phyloP scores from a whole-genome alignment of 2,797 vertebrate species.

The Enteromius thamalakanensis region DNA sequence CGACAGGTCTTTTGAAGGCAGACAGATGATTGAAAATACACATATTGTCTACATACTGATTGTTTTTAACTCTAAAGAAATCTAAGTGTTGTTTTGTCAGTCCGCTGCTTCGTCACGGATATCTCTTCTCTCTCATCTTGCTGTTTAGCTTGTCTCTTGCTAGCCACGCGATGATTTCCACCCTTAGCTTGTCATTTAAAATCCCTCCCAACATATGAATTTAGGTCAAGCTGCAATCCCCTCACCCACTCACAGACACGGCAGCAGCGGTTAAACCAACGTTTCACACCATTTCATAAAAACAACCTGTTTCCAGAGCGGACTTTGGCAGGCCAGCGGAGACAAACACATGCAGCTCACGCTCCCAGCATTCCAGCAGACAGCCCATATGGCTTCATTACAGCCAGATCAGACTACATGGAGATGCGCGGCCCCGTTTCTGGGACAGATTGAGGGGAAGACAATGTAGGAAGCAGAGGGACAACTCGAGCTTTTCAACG shows the following conservation, averaged over 20 bases:
- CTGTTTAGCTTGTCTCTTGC: slow-evolving; percentile 51
- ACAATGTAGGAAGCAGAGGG: slow-evolving; percentile 28
- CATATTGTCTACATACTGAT: not conserved
- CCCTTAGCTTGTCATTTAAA: slow-evolving; percentile 80
- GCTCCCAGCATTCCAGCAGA: slow-evolving; percentile 69
- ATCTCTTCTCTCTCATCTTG: slow-evolving; percentile 15
- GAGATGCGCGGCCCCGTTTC: slow-evolving; percentile 38
- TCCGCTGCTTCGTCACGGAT: too few species aligned
- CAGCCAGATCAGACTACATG: slow-evolving; percentile 52
- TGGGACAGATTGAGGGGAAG: slow-evolving; percentile 44
- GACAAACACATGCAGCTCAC: slow-evolving; percentile 68
- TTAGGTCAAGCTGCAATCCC: slow-evolving; percentile 78
- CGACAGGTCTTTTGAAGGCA: not conserved
- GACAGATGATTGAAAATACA: not conserved
- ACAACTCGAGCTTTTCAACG: slow-evolving; percentile 3
- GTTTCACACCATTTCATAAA: slow-evolving; percentile 72
- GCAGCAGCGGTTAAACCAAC: slow-evolving; percentile 72
- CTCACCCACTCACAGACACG: slow-evolving; percentile 53
- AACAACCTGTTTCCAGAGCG: slow-evolving; percentile 58
- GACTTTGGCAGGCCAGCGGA: slow-evolving; percentile 24
- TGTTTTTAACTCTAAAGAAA: not conserved
- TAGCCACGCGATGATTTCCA: slow-evolving; percentile 60
- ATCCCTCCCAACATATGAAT: slow-evolving; percentile 79
- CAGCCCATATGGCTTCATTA: slow-evolving; percentile 80
- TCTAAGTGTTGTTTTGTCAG: not conserved